Evolutionary conservation across 1,140 invertebrate genomes (phyloP), one percentile per base, ranked within the genome.

Genomic region (Bactericera cockerelli): DNA sequence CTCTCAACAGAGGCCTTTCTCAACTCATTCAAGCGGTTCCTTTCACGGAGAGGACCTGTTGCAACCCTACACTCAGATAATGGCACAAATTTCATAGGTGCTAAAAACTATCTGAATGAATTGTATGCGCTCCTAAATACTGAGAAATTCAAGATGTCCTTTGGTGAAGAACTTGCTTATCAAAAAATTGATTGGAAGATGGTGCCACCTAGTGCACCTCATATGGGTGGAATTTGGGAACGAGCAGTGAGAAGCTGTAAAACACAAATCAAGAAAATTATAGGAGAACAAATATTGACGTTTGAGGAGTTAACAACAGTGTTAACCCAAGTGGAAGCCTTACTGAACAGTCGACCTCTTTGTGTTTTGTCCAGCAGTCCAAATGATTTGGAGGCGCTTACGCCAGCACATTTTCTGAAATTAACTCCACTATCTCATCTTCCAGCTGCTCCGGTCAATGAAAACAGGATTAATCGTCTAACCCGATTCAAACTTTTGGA

Each of bases 161-260:
- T 25, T 31, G 22, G 22, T 10, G 6, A 56, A 26, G 24, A 22
- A 26, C 6, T 56, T 11, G 55, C 11, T 21, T n/a, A 33, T 3
- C 3, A 28, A 22, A 31, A 25, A 8, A 61, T 62, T 13, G 1
- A 26, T 19, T 65, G 61, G 63, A 57, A 60, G 11, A 63, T 56
- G 56, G 65, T 62, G 33, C 67, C 70, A 21, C 67, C 72, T 10
- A n/a, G 22, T 42, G 63, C 62, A 11, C 67, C 70, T 8, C 63
- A 71, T 55, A 62, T 68, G 22, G 70, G 69, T 28, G 71, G 71
- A n/a, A 26, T 68, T 2, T 72, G 70, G 70, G 71, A 74, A 63
- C 56, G 62, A 56, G 60, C 63, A 19, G 64, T 72, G 2, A 66
- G 69, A 53, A 66, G 63, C 8, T 61, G 65, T 1, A 70, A 72